Percentiles rank a stretch among this genome's conserved stretches.
These are phyloP conservation scores for Philaethria dido DNA, from an alignment of 2,888 invertebrate genomes.

Conservation along the genomic window DNA sequence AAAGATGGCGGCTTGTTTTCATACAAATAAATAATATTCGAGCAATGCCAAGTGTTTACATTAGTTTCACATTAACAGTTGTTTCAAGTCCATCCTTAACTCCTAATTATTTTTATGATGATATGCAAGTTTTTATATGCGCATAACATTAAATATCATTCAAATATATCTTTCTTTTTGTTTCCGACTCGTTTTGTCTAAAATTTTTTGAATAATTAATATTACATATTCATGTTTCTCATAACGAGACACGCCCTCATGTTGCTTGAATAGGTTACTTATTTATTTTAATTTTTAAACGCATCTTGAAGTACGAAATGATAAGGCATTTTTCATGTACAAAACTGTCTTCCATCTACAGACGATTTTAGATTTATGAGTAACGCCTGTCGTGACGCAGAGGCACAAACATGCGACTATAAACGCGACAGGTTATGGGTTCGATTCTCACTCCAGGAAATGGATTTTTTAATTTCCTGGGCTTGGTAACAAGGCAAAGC, in stretches of 20 bases:
- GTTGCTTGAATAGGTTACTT: background rate
- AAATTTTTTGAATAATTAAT: slow-evolving; percentile 22
- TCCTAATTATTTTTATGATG: slow-evolving; percentile 55
- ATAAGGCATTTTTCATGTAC: background rate
- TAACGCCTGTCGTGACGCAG: too few species aligned
- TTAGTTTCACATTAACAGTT: background rate
- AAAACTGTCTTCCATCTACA: background rate
- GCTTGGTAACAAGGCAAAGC: too few species aligned
- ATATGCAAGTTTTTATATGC: slow-evolving; percentile 67
- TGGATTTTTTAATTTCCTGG: too few species aligned
- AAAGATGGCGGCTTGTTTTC: too few species aligned
- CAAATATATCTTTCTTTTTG: slow-evolving; percentile 30
- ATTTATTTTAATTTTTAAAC: background rate
- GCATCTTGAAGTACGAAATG: background rate
- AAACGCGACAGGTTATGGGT: too few species aligned
- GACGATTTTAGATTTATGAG: too few species aligned
- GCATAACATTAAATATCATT: slow-evolving; percentile 56
- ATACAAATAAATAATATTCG: background rate
- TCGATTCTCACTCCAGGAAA: too few species aligned
- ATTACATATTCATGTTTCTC: slow-evolving; percentile 27
- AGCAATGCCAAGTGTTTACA: background rate
- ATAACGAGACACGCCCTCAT: slow-evolving; percentile 4
- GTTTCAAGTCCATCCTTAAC: background rate
- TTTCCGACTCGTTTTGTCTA: slow-evolving; percentile 24
- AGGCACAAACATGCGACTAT: too few species aligned